These are phyloP conservation scores for Lethocerus indicus DNA, from an alignment of 1,140 invertebrate species.

Conservation along the genomic window DNA sequence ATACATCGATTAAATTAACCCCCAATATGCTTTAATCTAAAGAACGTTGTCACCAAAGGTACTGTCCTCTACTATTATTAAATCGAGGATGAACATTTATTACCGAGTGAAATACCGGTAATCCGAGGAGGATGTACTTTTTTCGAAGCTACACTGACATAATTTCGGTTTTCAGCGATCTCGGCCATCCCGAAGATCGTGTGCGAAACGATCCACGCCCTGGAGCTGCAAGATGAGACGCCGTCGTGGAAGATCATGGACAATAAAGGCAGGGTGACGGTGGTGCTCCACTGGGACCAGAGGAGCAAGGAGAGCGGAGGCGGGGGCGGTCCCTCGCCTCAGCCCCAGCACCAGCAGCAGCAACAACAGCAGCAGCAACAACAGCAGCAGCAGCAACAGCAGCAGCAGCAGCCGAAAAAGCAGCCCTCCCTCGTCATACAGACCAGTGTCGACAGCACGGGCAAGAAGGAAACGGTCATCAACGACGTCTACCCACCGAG, in stretches of 20 bases:
- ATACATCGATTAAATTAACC: too few relatives aligned
- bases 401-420: slow-evolving; percentile 42
- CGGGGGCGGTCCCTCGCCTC: slow-evolving; percentile 18
- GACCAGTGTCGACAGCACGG: slow-evolving; percentile 45
- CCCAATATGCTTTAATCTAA: too few relatives aligned
- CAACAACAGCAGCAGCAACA: slow-evolving; percentile 32
- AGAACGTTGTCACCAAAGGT: too few relatives aligned
- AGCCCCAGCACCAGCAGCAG: too few relatives aligned
- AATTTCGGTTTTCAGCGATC: slow-evolving; percentile 59
- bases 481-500: slow-evolving; percentile 30
- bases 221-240: slow-evolving; percentile 85
- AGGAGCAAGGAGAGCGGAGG: slow-evolving; percentile 33
- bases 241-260: slow-evolving; percentile 95
- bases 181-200: slow-evolving; percentile 90
- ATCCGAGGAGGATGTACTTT: too few relatives aligned
- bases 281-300: slow-evolving; percentile 83
- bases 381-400: too few relatives aligned
- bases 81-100: too few relatives aligned
- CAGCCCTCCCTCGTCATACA: slow-evolving; percentile 54
- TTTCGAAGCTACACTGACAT: too few relatives aligned
- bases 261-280: slow-evolving; percentile 83
- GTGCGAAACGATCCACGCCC: slow-evolving; percentile 84
- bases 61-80: too few relatives aligned
- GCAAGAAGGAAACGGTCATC: slow-evolving; percentile 32
- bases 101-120: too few relatives aligned